These are phyloP conservation scores for Charina bottae DNA, from an alignment of 2,113 vertebrate genomes.

Conservation along the genomic window DNA sequence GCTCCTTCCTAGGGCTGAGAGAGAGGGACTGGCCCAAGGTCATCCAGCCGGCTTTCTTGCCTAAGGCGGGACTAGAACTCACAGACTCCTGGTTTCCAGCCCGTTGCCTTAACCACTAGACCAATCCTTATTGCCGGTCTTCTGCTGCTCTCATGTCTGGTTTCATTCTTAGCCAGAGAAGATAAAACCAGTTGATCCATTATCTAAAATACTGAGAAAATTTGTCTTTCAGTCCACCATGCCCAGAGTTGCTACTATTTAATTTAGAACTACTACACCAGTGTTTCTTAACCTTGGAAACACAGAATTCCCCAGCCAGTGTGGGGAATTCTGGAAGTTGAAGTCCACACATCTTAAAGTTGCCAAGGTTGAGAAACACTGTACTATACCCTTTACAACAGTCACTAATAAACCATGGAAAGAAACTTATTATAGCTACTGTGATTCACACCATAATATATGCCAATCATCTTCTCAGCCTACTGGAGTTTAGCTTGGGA, in stretches of 20 bases:
- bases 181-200: not conserved
- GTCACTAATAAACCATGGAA: not conserved
- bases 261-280: not conserved
- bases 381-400: too few relatives aligned
- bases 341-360: too few relatives aligned
- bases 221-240: not conserved
- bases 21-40: too few relatives aligned
- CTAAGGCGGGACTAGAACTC: too few relatives aligned
- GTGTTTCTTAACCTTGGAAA: too few relatives aligned
- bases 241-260: not conserved
- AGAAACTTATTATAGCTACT: not conserved
- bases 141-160: not conserved
- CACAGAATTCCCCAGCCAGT: too few relatives aligned
- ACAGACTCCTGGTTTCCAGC: too few relatives aligned
- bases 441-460: not conserved
- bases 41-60: too few relatives aligned
- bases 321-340: too few relatives aligned
- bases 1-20: too few relatives aligned
- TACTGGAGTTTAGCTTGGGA: not conserved
- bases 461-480: not conserved
- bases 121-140: not conserved
- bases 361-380: too few relatives aligned
- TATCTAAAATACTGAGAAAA: not conserved
- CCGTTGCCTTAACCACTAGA: too few relatives aligned
- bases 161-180: not conserved